Base-by-base conservation (phyloP, 2,888 invertebrate species). In the Cerastis rubricosa region DNA sequence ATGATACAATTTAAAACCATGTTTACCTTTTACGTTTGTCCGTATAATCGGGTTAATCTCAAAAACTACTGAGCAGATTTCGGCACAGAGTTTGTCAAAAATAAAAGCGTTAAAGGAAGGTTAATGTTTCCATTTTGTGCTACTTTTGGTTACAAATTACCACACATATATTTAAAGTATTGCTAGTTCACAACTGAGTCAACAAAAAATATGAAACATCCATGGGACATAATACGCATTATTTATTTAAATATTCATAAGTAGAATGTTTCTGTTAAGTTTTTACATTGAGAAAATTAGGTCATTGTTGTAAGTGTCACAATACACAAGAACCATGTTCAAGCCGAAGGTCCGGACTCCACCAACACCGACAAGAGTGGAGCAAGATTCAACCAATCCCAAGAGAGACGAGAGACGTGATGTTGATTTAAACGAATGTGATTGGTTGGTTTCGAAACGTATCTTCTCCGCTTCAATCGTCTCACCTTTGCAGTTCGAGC, bases 171-270 rank as follows among this genome's bases (percentile, higher is more conserved):
- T 54, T 63, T 9, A 47, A 49, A 67, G 14, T 54, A 29, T 17
- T 25, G 22, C 3, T n/a, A 25, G 43, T 65, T 40, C 6, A 43
- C 76, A 79, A 64, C 67, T 81, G 81, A n/a, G 43, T 43, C 75
- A 74, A 79, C 40, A 80, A 45, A 49, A 35, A 45, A 7, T 47
- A 47, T 22, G 22, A 45, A 35, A 40, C 47, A 57, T 19, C 17
- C 54, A 40, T 51, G 43, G 14, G 0, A 43, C 1, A 14, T 17
- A 57, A n/a, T n/a, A 64, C 17, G 0, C 14, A n/a, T 29, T 47
- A 78, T 78, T 19, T 7, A 7, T 59, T 57, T 19, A 11, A 51
- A 8, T 78, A 61, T 78, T 76, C 59, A 22, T 78, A 45, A 35
- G 45, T 22, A 43, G 17, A 61, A 51, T 22, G 19, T n/a, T 17